These are phyloP conservation scores for Calliopum simillimum DNA, from an alignment of 2,888 invertebrate species.

Conservation along the genomic window DNA sequence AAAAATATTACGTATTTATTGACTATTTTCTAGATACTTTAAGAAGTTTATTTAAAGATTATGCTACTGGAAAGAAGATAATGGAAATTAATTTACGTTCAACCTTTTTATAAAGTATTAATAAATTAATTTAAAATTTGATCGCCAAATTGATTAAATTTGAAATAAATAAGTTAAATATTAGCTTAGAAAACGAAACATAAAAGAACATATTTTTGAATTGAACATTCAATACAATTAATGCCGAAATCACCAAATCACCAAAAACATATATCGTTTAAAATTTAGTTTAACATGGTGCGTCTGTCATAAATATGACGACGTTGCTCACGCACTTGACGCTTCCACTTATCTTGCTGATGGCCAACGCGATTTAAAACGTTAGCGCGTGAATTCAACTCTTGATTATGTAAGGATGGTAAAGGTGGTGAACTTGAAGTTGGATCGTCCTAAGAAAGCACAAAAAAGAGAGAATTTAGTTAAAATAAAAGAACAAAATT, in stretches of 20 bases:
- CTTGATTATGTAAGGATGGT: slow-evolving; percentile 72
- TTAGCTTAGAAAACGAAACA: too few relatives aligned
- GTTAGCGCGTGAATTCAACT: slow-evolving; percentile 79
- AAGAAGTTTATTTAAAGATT: too few relatives aligned
- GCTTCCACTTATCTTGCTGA: slow-evolving; percentile 98
- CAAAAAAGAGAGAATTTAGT: slow-evolving; percentile 18
- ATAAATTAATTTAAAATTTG: too few relatives aligned
- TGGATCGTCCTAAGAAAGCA: slow-evolving; percentile 69
- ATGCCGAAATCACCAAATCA: neutral
- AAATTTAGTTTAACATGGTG: slow-evolving; percentile 91
- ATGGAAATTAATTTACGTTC: too few relatives aligned
- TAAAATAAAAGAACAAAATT: slow-evolving; percentile 8
- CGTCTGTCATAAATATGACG: slow-evolving; percentile 97
- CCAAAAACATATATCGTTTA: neutral
- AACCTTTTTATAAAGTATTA: too few relatives aligned
- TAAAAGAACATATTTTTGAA: neutral
- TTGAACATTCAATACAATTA: neutral
- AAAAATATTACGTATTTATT: too few relatives aligned
- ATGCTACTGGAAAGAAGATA: too few relatives aligned
- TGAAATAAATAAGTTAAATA: too few relatives aligned
- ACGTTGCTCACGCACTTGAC: slow-evolving; percentile 85
- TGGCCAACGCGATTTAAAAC: slow-evolving; percentile 95
- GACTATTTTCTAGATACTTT: too few relatives aligned
- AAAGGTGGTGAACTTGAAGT: slow-evolving; percentile 69
- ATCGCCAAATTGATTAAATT: too few relatives aligned